Evolutionary conservation across 2,888 invertebrate species (phyloP).

Genomic region (Chloroclysta siterata): DNA sequence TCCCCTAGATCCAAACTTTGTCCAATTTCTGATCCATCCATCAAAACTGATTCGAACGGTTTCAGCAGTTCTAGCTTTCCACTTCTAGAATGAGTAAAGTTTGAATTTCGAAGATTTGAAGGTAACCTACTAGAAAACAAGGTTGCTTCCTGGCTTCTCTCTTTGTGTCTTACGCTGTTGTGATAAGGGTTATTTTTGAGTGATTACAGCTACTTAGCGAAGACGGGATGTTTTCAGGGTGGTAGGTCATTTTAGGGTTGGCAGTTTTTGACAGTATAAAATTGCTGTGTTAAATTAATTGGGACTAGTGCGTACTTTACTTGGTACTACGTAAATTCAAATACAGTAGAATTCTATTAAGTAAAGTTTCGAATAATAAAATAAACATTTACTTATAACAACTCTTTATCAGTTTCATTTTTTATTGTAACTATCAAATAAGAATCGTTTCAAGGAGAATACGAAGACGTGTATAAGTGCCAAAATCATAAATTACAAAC

Average conservation of each 20-base stretch:
- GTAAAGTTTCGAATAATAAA: too few relatives aligned
- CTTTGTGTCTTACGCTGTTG: constrained; percentile 20
- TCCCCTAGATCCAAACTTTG: constrained; percentile 23
- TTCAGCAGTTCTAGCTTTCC: constrained; percentile 27
- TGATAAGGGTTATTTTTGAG: constrained; percentile 30
- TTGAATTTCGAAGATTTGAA: constrained; percentile 33
- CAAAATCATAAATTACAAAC: constrained; percentile 24
- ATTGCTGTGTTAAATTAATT: too few relatives aligned
- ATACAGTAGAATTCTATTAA: too few relatives aligned
- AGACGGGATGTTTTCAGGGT: constrained; percentile 43
- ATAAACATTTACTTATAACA: too few relatives aligned
- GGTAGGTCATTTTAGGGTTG: constrained; percentile 45
- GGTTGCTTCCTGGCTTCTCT: constrained; percentile 43
- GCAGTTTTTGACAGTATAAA: constrained; percentile 9
- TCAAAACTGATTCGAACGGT: constrained; percentile 27
- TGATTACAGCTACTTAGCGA: constrained; percentile 30
- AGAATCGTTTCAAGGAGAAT: background rate
- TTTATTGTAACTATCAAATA: too few relatives aligned
- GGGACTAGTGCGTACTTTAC: too few relatives aligned
- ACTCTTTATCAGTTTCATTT: too few relatives aligned
- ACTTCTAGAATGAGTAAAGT: constrained; percentile 29
- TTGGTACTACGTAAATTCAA: too few relatives aligned
- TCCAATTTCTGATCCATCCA: constrained; percentile 28
- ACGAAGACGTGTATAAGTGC: background rate
- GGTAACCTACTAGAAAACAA: constrained; percentile 51